phyloP scores from a whole-genome alignment of 2,797 vertebrate genomes.

The Enteromius afrohamiltoni region DNA sequence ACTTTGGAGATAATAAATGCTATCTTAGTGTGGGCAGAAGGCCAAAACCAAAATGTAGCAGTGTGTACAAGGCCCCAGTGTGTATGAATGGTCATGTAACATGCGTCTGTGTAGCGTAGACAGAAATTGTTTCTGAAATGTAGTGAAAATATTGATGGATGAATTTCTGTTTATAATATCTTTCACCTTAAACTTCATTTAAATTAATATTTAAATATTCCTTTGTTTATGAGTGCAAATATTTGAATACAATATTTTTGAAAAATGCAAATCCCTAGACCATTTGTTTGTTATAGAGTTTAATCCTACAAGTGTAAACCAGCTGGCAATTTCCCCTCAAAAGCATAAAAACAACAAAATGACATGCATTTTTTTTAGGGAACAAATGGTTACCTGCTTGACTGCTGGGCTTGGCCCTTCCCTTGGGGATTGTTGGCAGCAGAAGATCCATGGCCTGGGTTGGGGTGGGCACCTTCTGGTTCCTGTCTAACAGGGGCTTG shows the following conservation, averaged over 20 bases:
- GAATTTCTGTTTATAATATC: too few species aligned
- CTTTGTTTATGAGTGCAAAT: background rate
- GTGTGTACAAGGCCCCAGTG: too few species aligned
- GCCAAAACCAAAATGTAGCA: too few species aligned
- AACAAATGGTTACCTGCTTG: slow-evolving; percentile 84
- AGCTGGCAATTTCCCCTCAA: background rate
- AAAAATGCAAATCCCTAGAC: background rate
- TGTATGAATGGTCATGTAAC: too few species aligned
- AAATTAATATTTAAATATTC: background rate
- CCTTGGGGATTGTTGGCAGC: slow-evolving; percentile 90
- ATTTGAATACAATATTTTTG: background rate
- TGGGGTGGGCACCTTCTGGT: slow-evolving; percentile 87
- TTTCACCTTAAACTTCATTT: too few species aligned
- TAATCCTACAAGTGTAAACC: background rate
- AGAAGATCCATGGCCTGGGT: slow-evolving; percentile 89
- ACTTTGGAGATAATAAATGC: too few species aligned
- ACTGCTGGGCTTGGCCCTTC: slow-evolving; percentile 88
- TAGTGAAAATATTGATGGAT: background rate
- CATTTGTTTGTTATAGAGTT: background rate
- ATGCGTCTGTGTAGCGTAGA: background rate
- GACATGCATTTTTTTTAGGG: slow-evolving; percentile 33
- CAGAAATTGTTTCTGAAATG: background rate
- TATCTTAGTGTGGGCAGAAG: too few species aligned
- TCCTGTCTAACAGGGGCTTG: slow-evolving; percentile 89
- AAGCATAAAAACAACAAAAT: slow-evolving; percentile 19